Conservation (phyloP, 2,797 vertebrate species). For the Echeneis naucrates region DNA sequence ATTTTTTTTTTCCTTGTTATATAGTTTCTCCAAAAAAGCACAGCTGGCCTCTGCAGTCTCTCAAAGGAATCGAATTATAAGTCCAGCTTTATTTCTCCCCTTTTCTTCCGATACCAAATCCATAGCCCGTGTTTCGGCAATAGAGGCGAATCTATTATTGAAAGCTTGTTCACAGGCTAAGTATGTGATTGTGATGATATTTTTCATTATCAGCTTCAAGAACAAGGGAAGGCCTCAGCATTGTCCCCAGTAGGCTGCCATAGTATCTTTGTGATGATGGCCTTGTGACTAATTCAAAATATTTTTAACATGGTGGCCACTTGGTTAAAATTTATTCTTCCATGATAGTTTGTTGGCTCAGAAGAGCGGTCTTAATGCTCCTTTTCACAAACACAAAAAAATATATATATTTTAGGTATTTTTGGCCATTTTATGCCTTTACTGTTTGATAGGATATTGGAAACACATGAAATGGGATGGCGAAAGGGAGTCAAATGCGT, state of each 20-base stretch:
- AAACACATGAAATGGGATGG: too few relatives aligned
- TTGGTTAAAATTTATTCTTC: neutral
- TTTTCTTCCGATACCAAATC: slow-evolving; percentile 76
- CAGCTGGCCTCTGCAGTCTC: slow-evolving; percentile 84
- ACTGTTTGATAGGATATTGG: too few relatives aligned
- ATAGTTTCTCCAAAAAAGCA: slow-evolving; percentile 87
- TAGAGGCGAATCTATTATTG: slow-evolving; percentile 47
- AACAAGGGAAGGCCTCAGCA: neutral
- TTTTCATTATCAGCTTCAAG: slow-evolving; percentile 33
- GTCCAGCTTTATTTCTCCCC: slow-evolving; percentile 81
- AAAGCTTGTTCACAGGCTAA: slow-evolving; percentile 18
- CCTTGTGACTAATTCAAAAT: neutral
- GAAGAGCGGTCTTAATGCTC: neutral
- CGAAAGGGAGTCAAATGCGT: too few relatives aligned
- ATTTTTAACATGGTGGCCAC: neutral
- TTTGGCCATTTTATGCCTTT: too few relatives aligned
- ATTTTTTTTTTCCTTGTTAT: slow-evolving; percentile 74
- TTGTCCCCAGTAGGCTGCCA: slow-evolving; percentile 1
- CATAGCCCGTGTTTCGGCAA: slow-evolving; percentile 61
- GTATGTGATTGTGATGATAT: slow-evolving; percentile 35
- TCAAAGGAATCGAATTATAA: slow-evolving; percentile 90
- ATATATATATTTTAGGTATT: too few relatives aligned
- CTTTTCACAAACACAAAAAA: neutral
- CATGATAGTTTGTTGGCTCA: neutral
- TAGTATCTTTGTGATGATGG: neutral